Conservation (phyloP, 2,113 vertebrate genomes). For the Phasianus colchicus region DNA sequence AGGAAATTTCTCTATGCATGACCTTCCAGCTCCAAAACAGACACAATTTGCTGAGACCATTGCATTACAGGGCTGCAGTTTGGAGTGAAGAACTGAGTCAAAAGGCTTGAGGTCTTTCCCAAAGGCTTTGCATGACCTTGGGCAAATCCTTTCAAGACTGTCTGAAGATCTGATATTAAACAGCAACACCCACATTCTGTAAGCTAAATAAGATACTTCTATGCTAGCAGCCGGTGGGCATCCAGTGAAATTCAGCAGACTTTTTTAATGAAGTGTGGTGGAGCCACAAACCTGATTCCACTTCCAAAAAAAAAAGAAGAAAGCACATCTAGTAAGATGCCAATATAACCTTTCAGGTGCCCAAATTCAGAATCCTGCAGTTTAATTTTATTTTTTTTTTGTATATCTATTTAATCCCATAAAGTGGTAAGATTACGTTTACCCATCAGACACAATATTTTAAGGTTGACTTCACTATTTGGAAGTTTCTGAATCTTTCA, state of each 20-base stretch:
- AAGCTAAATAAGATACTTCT: neutral
- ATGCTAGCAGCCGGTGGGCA: neutral
- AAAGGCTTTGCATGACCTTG: neutral
- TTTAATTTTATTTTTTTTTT: neutral
- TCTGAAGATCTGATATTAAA: neutral
- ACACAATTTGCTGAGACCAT: neutral
- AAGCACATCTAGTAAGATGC: neutral
- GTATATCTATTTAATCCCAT: neutral
- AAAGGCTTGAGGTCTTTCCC: neutral
- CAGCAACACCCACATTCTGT: neutral
- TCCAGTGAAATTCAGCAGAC: neutral
- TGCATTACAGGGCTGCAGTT: neutral
- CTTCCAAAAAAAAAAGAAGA: neutral
- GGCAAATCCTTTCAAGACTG: neutral
- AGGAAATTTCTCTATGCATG: neutral
- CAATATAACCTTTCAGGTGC: neutral
- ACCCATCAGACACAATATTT: neutral
- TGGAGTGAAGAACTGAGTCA: neutral
- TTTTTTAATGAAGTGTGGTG: constrained; percentile 18
- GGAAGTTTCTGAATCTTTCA: neutral
- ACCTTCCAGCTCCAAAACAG: neutral
- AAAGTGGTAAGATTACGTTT: neutral
- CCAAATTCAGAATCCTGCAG: neutral
- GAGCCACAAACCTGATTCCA: neutral
- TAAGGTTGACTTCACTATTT: neutral